phyloP scores from a whole-genome alignment of 2,888 invertebrate species.

The Tholera decimalis region DNA sequence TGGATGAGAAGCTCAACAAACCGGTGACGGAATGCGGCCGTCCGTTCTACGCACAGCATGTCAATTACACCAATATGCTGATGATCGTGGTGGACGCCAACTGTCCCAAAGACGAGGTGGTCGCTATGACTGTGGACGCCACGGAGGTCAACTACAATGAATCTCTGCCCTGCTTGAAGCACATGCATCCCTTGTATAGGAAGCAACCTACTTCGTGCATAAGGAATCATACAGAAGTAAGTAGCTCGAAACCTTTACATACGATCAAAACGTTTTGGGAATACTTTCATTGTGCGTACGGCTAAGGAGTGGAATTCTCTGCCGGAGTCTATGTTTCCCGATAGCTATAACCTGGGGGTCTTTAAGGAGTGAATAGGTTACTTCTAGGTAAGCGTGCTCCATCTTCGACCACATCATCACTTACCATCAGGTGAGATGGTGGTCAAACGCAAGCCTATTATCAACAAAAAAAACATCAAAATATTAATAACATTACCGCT shows the following conservation, averaged over 20 bases:
- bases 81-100: conserved; percentile 94
- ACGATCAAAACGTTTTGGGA: no score
- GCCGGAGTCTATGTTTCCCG: no score
- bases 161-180: conserved; percentile 92
- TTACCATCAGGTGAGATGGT: no score
- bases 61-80: conserved; percentile 95
- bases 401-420: no score
- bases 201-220: conserved; percentile 95
- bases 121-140: conserved; percentile 83
- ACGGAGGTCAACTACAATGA: conserved; percentile 91
- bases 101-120: conserved; percentile 90
- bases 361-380: no score
- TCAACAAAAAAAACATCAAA: background rate
- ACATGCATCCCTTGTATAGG: conserved; percentile 92
- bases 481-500: background rate
- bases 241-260: conserved; percentile 22
- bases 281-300: no score
- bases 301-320: no score
- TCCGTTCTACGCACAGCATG: conserved; percentile 94
- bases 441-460: no score
- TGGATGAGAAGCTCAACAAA: conserved; percentile 88
- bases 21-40: conserved; percentile 85
- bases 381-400: no score
- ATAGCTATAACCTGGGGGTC: no score
- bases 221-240: conserved; percentile 94